Evolutionary conservation across 2,113 vertebrate genomes (phyloP), one percentile per base, ranked within the genome.

Genomic region (Passer domesticus): DNA sequence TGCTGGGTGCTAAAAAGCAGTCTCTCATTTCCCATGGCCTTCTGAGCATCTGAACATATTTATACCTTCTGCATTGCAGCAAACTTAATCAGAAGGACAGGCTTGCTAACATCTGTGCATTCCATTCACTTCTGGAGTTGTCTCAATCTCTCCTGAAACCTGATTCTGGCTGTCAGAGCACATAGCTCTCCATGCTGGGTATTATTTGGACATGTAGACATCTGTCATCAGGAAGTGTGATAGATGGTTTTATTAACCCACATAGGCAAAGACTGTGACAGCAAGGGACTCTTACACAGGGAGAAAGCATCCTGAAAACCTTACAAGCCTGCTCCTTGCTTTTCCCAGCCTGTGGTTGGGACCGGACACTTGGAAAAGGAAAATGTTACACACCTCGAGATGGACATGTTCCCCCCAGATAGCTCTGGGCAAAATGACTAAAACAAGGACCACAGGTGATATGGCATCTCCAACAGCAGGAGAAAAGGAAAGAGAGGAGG

Each of bases 181-280:
- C 89, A 95, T 30, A 53, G 89, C 90, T 95, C 96, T 96, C 84
- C 88, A 24, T 70, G 89, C 92, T 55, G 95, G 95, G 89, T 59
- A 95, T 98, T 97, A 97, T 93, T 95, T 62, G 96, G 97, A 97
- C 97, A 96, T 95, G 97, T 83, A 97, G 97, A 97, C 97, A 96
- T 97, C 97, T 98, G 97, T 97, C 91, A 33, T 95, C 96, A 77
- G 94, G 89, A 95, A 96, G 85, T 68, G 92, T 98, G 97, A 98
- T 98, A 87, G 97, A 98, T 97, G 97, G 94, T 95, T 98, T 98
- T 97, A 97, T 97, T 97, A 98, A 97, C 94, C 96, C 93, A 3
- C 96, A 16, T 13, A 94, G 95, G 96, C 86, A 83, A 97, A 97
- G 93, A 13, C 75, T 88, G 94, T 75, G 96, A 94, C 97, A 97